Base-by-base conservation (phyloP, 2,888 invertebrate genomes). In the Cyclophora albipunctata region DNA sequence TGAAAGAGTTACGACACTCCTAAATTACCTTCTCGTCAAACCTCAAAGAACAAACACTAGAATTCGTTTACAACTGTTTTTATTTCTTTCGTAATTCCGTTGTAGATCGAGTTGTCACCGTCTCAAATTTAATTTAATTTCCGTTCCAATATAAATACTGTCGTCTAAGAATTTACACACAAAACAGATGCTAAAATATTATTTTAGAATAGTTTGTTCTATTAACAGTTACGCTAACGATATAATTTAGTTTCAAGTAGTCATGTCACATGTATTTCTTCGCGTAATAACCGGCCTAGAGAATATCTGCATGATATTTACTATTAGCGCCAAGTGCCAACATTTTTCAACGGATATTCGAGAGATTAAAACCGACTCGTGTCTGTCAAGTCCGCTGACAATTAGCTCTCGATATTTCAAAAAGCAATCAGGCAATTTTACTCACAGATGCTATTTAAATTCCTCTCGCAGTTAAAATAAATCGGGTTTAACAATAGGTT, bases 91-190 rank as follows among this genome's bases (percentile, higher is more conserved):
- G 52, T 61, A 59, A 59, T 58, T 63, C 57, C 50, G 57, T 47
- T 57, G 52, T 50, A 50, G 58, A 64, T 65, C 57, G 52, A 55
- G 51, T 47, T 64, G 60, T 66, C 60, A 55, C 53, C 53, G 55
- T 53, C 53, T 40, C 45, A 20, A 63, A 66, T 65, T 56, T 59
- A 58, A 65, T 64, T 62, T 52, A 60, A 66, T 61, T 63, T 64
- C 62, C 60, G 61, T 63, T 64, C 54, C 49, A 58, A 63, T 57
- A 57, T 62, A 66, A 62, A 63, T 60, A 67, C 57, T 69, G 66
- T 65, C 66, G 48, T 53, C 58, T 48, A 67, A 65, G 60, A 70
- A 71, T 72, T 65, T 69, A 64, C 63, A 63, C 45, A 60, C 52
- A 60, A 62, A 67, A 67, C 64, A 69, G 56, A 69, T 69, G 62